phyloP scores from a whole-genome alignment of 2,888 invertebrate genomes.

The Acheta domesticus region DNA sequence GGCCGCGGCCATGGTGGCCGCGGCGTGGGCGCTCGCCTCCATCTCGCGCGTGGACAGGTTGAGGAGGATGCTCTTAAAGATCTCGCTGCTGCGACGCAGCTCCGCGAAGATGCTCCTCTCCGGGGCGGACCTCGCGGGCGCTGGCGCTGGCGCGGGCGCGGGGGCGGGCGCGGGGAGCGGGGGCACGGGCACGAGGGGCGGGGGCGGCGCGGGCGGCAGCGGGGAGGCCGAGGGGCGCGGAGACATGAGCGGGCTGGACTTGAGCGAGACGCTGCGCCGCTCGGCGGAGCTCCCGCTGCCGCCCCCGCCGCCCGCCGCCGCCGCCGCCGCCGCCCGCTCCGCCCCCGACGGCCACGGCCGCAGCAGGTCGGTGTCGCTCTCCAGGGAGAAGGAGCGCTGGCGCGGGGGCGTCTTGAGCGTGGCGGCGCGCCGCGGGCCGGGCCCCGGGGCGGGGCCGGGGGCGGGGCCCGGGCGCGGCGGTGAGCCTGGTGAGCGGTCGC shows the following conservation, averaged over 20 bases:
- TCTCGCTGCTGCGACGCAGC: conserved; percentile 46
- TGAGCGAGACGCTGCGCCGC: conserved; percentile 44
- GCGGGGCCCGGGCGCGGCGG: conserved; percentile 22
- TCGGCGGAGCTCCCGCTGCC: conserved; percentile 36
- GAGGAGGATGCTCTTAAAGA: conserved; percentile 46
- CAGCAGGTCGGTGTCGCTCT: conserved; percentile 42
- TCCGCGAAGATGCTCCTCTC: conserved; percentile 47
- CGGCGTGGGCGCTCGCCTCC: conserved; percentile 36
- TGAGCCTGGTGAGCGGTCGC: conserved; percentile 26
- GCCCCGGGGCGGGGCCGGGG: conserved; percentile 20
- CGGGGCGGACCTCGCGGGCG: conserved; percentile 38
- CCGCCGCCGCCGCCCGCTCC: conserved; percentile 4
- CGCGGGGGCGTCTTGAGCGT: conserved; percentile 36
- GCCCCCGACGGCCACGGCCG: conserved; percentile 34
- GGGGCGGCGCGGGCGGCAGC: not conserved
- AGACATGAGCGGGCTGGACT: conserved; percentile 44
- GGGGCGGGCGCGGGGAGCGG: conserved; percentile 38
- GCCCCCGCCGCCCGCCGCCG: not conserved
- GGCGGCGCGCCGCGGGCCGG: conserved; percentile 23
- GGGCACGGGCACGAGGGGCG: conserved; percentile 39
- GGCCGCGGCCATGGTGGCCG: conserved; percentile 21
- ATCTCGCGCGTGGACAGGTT: conserved; percentile 45
- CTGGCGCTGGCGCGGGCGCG: conserved; percentile 35
- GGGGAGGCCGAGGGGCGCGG: conserved; percentile 37
- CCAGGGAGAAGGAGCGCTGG: conserved; percentile 46